Percentiles rank a stretch among this genome's conserved stretches.
phyloP scores from a whole-genome alignment of 1,140 invertebrate genomes.

The Pinna nobilis region DNA sequence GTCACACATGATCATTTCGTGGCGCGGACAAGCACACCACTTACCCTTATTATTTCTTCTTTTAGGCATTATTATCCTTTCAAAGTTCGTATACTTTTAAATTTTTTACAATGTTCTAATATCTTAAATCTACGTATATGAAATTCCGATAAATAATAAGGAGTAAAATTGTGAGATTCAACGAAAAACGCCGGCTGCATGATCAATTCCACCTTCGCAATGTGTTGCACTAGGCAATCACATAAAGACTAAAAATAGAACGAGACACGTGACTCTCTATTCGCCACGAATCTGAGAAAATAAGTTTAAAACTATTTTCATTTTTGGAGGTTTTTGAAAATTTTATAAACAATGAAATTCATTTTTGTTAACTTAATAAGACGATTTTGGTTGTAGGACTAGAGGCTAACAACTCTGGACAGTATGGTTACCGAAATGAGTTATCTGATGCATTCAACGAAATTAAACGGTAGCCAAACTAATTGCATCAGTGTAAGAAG shows the following conservation, averaged over 20 bases:
- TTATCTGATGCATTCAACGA: too few species aligned
- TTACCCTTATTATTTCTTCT: conserved; percentile 60
- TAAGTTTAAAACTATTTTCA: too few species aligned
- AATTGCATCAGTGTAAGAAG: too few species aligned
- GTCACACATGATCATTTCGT: background rate
- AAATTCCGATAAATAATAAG: conserved; percentile 54
- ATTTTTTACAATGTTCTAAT: conserved; percentile 56
- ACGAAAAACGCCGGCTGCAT: conserved; percentile 35
- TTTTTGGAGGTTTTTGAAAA: background rate
- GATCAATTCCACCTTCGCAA: conserved; percentile 38
- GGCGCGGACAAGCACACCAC: background rate
- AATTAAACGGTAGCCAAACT: too few species aligned
- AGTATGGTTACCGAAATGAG: too few species aligned
- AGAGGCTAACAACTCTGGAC: too few species aligned
- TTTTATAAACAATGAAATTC: background rate
- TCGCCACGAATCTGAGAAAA: too few species aligned
- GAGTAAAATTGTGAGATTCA: conserved; percentile 35
- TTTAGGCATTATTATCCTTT: conserved; percentile 68
- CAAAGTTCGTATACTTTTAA: conserved; percentile 52
- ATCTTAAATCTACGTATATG: conserved; percentile 62
- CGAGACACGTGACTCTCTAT: too few species aligned
- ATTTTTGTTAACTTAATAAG: background rate
- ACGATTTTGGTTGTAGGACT: background rate
- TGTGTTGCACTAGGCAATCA: conserved; percentile 36
- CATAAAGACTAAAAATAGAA: conserved; percentile 14